phyloP scores from a whole-genome alignment of 2,113 vertebrate species.

The Archilochus colubris region DNA sequence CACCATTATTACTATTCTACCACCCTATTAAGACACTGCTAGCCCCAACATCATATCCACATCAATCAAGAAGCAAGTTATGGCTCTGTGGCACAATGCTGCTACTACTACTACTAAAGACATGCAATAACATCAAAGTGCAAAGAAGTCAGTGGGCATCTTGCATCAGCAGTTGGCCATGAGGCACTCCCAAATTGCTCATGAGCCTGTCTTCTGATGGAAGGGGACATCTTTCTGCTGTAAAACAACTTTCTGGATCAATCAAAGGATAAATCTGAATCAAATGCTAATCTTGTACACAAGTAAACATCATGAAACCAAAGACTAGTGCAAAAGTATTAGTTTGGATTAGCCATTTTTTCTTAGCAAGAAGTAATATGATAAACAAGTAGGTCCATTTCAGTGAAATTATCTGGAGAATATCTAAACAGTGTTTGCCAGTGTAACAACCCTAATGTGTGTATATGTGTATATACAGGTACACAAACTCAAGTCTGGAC shows the following conservation, averaged over 20 bases:
- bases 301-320: not conserved
- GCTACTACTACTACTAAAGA: not conserved
- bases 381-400: not conserved
- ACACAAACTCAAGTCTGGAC: not conserved
- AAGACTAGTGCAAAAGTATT: not conserved
- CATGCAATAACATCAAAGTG: not conserved
- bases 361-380: not conserved
- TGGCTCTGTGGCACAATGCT: not conserved
- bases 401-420: not conserved
- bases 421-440: not conserved
- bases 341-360: not conserved
- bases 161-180: not conserved
- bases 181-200: not conserved
- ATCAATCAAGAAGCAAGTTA: not conserved
- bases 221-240: not conserved
- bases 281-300: not conserved
- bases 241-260: not conserved
- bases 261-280: not conserved
- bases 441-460: not conserved
- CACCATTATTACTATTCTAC: not conserved
- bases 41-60: not conserved
- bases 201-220: fast-evolving
- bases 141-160: not conserved
- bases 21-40: not conserved
- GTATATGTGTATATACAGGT: no score